These are phyloP conservation scores for Dryomyza anilis DNA, from an alignment of 2,888 invertebrate genomes.

Conservation along the genomic window DNA sequence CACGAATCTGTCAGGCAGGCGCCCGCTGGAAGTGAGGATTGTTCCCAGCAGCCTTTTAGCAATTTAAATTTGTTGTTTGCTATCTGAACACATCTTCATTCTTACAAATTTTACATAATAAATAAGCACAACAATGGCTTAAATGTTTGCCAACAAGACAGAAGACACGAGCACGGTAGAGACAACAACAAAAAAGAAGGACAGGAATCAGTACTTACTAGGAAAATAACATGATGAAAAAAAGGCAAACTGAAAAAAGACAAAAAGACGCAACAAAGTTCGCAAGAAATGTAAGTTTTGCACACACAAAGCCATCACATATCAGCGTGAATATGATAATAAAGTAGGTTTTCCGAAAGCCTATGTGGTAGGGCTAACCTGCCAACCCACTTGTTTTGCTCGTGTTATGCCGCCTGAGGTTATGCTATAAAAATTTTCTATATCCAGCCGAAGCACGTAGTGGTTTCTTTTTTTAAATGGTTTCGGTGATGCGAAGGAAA, in stretches of 20 bases:
- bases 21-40: background rate
- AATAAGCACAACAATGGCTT: conserved; percentile 24
- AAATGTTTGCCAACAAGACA: conserved; percentile 39
- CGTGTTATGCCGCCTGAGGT: conserved; percentile 20
- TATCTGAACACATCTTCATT: conserved; percentile 31
- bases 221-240: background rate
- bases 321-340: conserved; percentile 5
- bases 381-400: background rate
- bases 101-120: conserved; percentile 30
- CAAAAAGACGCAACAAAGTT: background rate
- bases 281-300: conserved; percentile 2
- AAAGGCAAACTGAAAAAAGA: background rate
- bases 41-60: conserved; percentile 33
- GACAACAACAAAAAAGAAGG: background rate
- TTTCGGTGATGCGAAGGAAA: conserved; percentile 29
- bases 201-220: background rate
- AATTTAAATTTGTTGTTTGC: conserved; percentile 43
- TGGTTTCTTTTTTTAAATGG: conserved; percentile 22
- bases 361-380: too few species aligned
- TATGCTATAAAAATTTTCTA: conserved; percentile 15
- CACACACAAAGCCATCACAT: background rate
- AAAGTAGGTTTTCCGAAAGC: too few species aligned
- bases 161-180: conserved; percentile 28
- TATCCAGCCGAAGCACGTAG: too few species aligned
- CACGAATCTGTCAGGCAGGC: background rate